Conservation (phyloP, 2,113 vertebrate species). For the Struthidea cinerea region DNA sequence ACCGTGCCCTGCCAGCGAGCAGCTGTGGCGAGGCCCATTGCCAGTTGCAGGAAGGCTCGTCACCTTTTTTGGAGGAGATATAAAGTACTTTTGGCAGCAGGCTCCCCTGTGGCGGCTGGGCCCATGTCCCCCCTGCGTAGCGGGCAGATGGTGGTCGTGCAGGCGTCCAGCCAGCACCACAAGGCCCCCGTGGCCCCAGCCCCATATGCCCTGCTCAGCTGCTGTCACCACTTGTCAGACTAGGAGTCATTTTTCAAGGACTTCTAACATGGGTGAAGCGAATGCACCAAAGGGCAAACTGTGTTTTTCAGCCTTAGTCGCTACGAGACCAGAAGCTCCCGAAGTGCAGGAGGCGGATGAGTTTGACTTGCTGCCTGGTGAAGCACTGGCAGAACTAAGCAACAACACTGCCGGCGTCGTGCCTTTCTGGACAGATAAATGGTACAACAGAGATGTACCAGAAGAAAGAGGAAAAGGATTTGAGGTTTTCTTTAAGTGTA, state of each 20-base stretch:
- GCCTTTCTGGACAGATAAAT: background rate
- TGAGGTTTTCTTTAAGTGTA: background rate
- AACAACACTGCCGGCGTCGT: rapidly evolving
- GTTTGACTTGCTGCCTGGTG: background rate
- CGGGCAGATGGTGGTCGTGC: background rate
- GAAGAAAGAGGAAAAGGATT: background rate
- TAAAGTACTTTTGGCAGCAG: background rate
- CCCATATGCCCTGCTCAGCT: background rate
- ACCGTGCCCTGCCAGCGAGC: background rate
- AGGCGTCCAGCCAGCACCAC: background rate
- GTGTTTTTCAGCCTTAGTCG: background rate
- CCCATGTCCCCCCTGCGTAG: background rate
- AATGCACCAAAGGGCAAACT: background rate
- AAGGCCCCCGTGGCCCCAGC: rapidly evolving
- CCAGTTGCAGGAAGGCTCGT: background rate
- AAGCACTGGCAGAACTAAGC: background rate
- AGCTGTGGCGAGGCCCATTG: background rate
- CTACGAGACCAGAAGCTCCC: background rate
- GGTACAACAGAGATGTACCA: background rate
- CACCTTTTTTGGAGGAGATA: background rate
- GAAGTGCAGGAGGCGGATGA: background rate
- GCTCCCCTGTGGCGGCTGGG: rapidly evolving
- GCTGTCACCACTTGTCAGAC: background rate
- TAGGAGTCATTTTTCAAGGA: background rate
- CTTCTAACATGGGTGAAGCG: background rate